A percentile compares a stretch with the other conserved stretches of the same genome.
phyloP scores from a whole-genome alignment of 2,888 invertebrate species.

The Galerucella nymphaeae region DNA sequence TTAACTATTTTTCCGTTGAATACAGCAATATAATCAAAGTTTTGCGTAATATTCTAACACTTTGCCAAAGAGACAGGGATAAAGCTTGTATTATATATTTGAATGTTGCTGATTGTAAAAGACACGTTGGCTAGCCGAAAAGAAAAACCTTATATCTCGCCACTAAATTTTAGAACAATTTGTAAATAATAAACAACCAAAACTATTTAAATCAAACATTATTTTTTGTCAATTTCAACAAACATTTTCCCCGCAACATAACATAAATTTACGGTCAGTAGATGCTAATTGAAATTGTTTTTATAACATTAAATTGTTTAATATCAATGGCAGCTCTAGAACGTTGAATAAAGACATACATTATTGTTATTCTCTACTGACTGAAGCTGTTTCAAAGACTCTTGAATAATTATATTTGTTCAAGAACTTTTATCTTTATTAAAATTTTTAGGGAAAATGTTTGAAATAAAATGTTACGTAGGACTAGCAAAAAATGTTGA shows the following conservation, averaged over 20 bases:
- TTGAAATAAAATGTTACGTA: conserved; percentile 38
- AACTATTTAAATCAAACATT: conserved; percentile 51
- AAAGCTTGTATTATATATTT: conserved; percentile 25
- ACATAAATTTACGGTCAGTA: background rate
- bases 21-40: conserved; percentile 47
- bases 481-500: conserved; percentile 43
- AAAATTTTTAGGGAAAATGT: conserved; percentile 27
- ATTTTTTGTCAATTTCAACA: conserved; percentile 45
- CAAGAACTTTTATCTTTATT: background rate
- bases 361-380: conserved; percentile 7
- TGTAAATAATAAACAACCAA: conserved; percentile 54
- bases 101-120: conserved; percentile 33
- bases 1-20: conserved; percentile 33
- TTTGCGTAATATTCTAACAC: conserved; percentile 48
- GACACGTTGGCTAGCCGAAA: conserved; percentile 39
- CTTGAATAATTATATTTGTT: background rate
- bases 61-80: conserved; percentile 48
- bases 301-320: no score
- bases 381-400: background rate
- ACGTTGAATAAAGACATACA: background rate
- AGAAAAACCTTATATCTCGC: conserved; percentile 36
- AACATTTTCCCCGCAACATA: conserved; percentile 16
- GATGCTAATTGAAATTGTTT: background rate
- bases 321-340: no score
- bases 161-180: conserved; percentile 55